Evolutionary conservation across 2,888 invertebrate genomes (phyloP), one percentile per base, ranked within the genome.

Genomic region (Cataglyphis altisquamis): DNA sequence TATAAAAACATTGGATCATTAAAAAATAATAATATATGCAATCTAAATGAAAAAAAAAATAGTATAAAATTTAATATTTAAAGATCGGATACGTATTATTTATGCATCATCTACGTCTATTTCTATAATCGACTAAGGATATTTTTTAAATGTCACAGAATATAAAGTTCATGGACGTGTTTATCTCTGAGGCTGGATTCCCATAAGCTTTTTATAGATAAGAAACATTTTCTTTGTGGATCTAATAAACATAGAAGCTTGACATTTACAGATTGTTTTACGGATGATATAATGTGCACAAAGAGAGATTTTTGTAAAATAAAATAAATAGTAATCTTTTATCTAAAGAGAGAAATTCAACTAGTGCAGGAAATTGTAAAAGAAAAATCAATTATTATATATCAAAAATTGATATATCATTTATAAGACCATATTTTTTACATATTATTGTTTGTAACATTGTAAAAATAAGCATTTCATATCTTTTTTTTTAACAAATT

Each of bases 201-300:
- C 39, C 29, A n/a, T 55, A 55, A 55, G 55, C 68, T 77, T 67
- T 77, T 77, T 77, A 67, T 67, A 67, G 29, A 39, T 41, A 55
- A 67, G 68, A 77, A 55, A 67, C 39, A 52, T 55, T 55, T 36
- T 25, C 77, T 67, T 77, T 77, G 3, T 77, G 39, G 25, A 77
- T 67, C 25, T 55, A 67, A 67, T 77, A 77, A 77, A 67, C 68
- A 77, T 77, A 77, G 77, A 67, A 77, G 77, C 67, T 77, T 77
- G 77, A 77, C 77, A 77, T 77, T 77, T 77, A 67, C 39, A 77
- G 55, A 77, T 77, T 25, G 9, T 66, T 67, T 67, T 55, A 41
- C 68, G 39, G 39, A 39, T 52, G 52, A 18, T n/a, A 66, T 36
- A 66, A 45, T 48, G 18, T n/a, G 36, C 32, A 36, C 12, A 9